A percentile compares a stretch with the other conserved stretches of the same genome.
phyloP scores from a whole-genome alignment of 2,888 invertebrate species.

The Leptinotarsa juncta region DNA sequence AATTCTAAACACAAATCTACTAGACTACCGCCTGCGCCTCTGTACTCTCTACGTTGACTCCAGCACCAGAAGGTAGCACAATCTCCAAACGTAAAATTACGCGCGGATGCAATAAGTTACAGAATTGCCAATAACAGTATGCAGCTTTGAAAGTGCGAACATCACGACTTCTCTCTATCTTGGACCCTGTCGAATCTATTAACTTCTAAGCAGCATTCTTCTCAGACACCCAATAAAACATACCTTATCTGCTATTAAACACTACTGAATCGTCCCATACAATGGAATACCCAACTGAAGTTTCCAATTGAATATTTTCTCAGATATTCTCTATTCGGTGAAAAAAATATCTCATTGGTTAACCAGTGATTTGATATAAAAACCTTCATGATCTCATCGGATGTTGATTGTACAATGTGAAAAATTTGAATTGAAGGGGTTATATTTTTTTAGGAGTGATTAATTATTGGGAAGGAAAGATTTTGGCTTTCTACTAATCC shows the following conservation, averaged over 20 bases:
- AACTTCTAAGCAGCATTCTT: conserved; percentile 50
- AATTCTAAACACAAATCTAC: not conserved
- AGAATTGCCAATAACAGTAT: conserved; percentile 53
- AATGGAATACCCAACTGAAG: not conserved
- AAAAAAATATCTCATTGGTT: too few relatives aligned
- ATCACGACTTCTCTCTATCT: conserved; percentile 52
- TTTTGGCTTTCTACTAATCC: too few relatives aligned
- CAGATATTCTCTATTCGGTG: too few relatives aligned
- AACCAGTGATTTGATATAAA: too few relatives aligned
- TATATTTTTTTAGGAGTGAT: too few relatives aligned
- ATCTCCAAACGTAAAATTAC: conserved; percentile 50
- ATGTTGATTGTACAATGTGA: too few relatives aligned
- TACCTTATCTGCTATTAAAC: conserved; percentile 17
- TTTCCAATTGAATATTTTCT: too few relatives aligned
- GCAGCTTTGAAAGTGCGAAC: conserved; percentile 54
- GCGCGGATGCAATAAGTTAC: conserved; percentile 44
- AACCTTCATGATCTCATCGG: too few relatives aligned
- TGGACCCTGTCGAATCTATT: conserved; percentile 48
- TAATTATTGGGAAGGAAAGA: too few relatives aligned
- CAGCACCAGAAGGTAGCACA: conserved; percentile 9
- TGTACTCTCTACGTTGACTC: not conserved
- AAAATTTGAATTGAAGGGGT: too few relatives aligned
- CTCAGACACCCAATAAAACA: conserved; percentile 49
- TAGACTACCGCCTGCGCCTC: not conserved
- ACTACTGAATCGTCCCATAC: not conserved